Conservation (phyloP, 2,113 vertebrate species). For the Acrocephalus kingi region DNA sequence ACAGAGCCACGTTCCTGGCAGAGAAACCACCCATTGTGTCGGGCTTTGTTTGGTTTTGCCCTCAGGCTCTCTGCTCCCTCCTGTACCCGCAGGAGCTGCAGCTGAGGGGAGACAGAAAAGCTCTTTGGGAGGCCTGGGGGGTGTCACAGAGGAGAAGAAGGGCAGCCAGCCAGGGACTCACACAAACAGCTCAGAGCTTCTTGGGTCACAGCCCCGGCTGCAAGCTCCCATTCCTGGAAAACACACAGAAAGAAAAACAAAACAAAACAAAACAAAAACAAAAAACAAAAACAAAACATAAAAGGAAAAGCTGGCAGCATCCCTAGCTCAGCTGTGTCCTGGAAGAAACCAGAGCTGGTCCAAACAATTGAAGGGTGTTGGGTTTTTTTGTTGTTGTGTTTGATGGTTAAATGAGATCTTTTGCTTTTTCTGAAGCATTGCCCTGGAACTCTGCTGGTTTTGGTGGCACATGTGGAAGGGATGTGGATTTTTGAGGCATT, state of each 20-base stretch:
- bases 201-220: background rate
- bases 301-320: background rate
- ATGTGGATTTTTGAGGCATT: background rate
- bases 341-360: background rate
- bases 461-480: background rate
- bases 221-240: background rate
- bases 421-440: background rate
- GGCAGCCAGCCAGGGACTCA: constrained; percentile 12
- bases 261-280: background rate
- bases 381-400: background rate
- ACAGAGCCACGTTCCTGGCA: background rate
- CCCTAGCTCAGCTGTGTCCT: constrained; percentile 17
- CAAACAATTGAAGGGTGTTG: background rate
- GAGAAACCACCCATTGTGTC: background rate
- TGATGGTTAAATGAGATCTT: background rate
- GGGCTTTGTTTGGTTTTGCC: background rate
- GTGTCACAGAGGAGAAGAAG: background rate
- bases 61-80: background rate
- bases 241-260: background rate
- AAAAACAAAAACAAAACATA: background rate
- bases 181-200: background rate
- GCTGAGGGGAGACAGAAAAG: constrained; percentile 40
- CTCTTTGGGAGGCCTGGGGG: background rate
- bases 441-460: background rate
- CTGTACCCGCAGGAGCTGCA: background rate